Base-by-base conservation (phyloP, 2,888 invertebrate genomes). In the Dusona sp. region DNA sequence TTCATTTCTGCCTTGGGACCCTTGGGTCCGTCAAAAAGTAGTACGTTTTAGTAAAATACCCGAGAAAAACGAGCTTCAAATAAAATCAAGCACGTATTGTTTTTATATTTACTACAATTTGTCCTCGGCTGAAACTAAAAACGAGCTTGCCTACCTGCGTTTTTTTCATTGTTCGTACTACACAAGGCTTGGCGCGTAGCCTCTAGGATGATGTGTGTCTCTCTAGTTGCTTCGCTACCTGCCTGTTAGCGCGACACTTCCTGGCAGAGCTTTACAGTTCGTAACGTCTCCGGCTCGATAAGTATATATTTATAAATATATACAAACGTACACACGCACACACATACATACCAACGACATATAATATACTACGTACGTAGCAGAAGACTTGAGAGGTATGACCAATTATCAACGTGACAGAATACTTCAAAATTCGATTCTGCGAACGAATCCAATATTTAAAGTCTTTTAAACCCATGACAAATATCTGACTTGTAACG, bases 141-240 rank as follows among this genome's bases (percentile, higher is more conserved):
- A 82, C 84, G 54, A 64, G 42, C 79, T 57, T 83, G 85, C 87
- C 87, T 88, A 86, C 86, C 87, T 86, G 87, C 65, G 68, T 67
- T 83, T 42, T 70, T 80, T 72, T 64, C 42, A 91, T 90, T 90
- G 90, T 92, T 75, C 74, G 74, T 84, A 45, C 81, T 82, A 81
- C 36, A 80, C 80, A 77, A 73, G 73, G 80, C 77, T 84, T 84
- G 77, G 64, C 84, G 84, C 78, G 73, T 79, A 84, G 45, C 36
- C 74, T 86, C 84, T 86, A 79, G 73, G 74, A 81, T 42, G 85
- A 86, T 84, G 84, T 57, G 79, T 79, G 78, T 61, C 61, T 86
- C 75, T 86, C 84, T 84, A 84, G 78, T 90, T 88, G 90, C 88
- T 93, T 92, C 91, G 92, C 92, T 93, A 93, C 92, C 93, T 93